phyloP scores from a whole-genome alignment of 2,888 invertebrate species.

The Cremastinae sp. region DNA sequence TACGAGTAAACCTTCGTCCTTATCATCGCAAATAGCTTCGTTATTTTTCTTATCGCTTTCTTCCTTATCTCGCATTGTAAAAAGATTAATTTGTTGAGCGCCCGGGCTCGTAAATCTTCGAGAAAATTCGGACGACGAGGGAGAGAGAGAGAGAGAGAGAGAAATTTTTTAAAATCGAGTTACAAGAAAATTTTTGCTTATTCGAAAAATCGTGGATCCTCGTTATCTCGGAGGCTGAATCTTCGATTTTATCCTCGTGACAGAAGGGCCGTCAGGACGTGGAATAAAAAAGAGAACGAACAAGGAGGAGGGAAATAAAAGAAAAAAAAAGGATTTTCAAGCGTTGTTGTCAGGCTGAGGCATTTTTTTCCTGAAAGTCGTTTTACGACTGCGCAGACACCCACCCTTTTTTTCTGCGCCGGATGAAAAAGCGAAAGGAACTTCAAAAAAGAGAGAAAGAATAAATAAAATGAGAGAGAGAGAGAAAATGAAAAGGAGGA shows the following conservation, averaged over 20 bases:
- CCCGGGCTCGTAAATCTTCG: no score
- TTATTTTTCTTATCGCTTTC: slow-evolving; percentile 21
- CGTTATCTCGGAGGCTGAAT: no score
- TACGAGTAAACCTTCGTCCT: slow-evolving; percentile 2
- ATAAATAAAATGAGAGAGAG: slow-evolving; percentile 6
- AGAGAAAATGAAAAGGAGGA: slow-evolving; percentile 6
- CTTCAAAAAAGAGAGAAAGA: no score
- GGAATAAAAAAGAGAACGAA: slow-evolving; percentile 22
- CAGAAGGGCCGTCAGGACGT: slow-evolving; percentile 3
- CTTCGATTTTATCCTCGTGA: not conserved
- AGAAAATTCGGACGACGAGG: no score
- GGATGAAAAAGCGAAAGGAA: slow-evolving; percentile 7
- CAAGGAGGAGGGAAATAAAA: not conserved
- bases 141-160: no score
- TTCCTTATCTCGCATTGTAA: slow-evolving; percentile 15
- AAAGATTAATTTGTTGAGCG: no score
- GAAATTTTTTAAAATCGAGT: no score
- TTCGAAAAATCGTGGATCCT: no score
- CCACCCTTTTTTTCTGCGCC: not conserved
- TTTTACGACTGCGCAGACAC: slow-evolving; percentile 31
- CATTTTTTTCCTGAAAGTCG: slow-evolving; percentile 43
- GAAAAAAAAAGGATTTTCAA: not conserved
- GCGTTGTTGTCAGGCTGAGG: slow-evolving; percentile 32
- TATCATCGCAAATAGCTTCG: slow-evolving; percentile 19
- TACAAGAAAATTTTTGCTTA: no score